Evolutionary conservation across 2,113 vertebrate species (phyloP).

Genomic region (Sphaerodactylus townsendi): DNA sequence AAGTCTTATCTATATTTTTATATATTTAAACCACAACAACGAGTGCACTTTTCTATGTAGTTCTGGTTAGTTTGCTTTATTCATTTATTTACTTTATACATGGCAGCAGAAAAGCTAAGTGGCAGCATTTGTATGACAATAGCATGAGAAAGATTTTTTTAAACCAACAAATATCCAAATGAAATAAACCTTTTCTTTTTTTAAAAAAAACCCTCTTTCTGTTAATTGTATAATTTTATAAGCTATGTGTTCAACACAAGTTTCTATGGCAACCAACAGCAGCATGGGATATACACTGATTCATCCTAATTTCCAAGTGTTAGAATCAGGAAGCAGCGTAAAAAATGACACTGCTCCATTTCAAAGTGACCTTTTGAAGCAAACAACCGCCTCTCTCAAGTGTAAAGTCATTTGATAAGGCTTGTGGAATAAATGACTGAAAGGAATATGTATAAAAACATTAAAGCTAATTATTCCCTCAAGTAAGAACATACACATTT

Average conservation of each 20-base stretch:
- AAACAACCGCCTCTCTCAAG: constrained; percentile 8
- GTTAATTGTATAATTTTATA: constrained; percentile 61
- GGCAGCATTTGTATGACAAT: background rate
- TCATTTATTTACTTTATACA: no score
- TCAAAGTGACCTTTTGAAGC: constrained; percentile 45
- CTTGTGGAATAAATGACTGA: background rate
- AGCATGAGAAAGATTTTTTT: constrained; percentile 14
- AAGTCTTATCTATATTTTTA: constrained; percentile 8
- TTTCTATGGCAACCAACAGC: constrained; percentile 63
- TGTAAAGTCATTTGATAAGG: constrained; percentile 35
- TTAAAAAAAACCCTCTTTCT: background rate
- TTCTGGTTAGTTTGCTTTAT: background rate
- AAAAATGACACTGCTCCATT: constrained; percentile 25
- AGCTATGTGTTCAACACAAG: constrained; percentile 55
- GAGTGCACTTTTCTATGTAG: constrained; percentile 20
- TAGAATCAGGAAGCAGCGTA: constrained; percentile 29
- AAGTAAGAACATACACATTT: constrained; percentile 2
- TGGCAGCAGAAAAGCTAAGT: constrained; percentile 27
- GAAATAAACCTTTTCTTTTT: background rate
- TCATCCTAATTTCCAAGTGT: constrained; percentile 54
- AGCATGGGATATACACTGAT: constrained; percentile 54
- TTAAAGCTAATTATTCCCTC: constrained; percentile 6
- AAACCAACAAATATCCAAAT: background rate
- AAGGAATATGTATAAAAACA: constrained; percentile 5
- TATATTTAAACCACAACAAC: background rate